These are phyloP conservation scores for Hypomecis punctinalis DNA, from an alignment of 2,888 invertebrate genomes.

Conservation along the genomic window DNA sequence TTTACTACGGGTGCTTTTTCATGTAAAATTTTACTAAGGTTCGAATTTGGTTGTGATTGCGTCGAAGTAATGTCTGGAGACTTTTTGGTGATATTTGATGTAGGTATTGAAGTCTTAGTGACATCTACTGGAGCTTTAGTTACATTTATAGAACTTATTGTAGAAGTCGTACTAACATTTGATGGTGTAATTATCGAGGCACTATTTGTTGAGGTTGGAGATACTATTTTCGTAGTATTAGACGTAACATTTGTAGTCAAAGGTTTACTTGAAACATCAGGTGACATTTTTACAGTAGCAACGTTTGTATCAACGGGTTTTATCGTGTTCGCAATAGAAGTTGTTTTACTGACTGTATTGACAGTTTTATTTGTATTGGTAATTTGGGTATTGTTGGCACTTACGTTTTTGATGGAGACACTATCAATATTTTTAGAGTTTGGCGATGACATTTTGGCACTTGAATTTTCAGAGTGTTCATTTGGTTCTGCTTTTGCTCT, in stretches of 20 bases:
- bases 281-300: conserved; percentile 2
- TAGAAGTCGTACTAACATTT: background rate
- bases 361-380: conserved; percentile 31
- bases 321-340: conserved; percentile 30
- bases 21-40: background rate
- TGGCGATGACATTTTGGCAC: conserved; percentile 26
- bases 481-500: conserved; percentile 39
- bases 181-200: background rate
- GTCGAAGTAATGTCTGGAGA: conserved; percentile 4
- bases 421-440: conserved; percentile 33
- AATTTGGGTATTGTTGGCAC: conserved; percentile 41
- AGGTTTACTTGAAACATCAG: conserved; percentile 12
- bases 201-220: background rate
- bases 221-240: conserved; percentile 13
- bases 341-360: conserved; percentile 27
- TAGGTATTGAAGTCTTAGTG: background rate
- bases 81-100: conserved; percentile 1
- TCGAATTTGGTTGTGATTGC: background rate
- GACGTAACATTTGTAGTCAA: conserved; percentile 31
- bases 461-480: conserved; percentile 28
- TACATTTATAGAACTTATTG: background rate
- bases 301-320: conserved; percentile 32
- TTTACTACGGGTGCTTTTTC: conserved; percentile 7
- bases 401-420: conserved; percentile 40
- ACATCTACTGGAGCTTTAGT: conserved; percentile 4